phyloP scores from a whole-genome alignment of 1,140 invertebrate genomes.

The Muscidifurax raptorellus region DNA sequence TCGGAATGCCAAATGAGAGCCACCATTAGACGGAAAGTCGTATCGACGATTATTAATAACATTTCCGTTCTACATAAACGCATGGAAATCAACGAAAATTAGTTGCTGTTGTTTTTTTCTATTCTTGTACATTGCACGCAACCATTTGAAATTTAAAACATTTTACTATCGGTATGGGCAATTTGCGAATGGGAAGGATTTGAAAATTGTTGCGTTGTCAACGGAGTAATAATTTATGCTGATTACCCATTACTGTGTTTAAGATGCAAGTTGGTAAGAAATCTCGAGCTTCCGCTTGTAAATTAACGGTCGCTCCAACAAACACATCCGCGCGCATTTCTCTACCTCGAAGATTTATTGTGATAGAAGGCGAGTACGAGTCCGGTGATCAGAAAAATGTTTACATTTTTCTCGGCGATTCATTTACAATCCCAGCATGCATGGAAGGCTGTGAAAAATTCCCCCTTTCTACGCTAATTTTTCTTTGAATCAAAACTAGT shows the following conservation, averaged over 20 bases:
- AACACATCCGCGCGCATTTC: neutral
- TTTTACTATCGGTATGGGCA: neutral
- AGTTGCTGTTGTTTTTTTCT: neutral
- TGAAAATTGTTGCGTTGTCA: neutral
- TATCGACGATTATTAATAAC: neutral
- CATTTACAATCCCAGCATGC: neutral
- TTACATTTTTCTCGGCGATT: neutral
- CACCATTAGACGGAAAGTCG: neutral
- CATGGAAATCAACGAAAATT: neutral
- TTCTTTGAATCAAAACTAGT: neutral
- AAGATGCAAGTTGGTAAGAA: neutral
- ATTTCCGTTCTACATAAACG: neutral
- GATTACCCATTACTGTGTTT: neutral
- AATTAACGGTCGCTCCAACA: neutral
- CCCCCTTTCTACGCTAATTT: neutral
- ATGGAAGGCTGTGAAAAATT: constrained; percentile 2
- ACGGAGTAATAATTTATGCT: constrained; percentile 10
- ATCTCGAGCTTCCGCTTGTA: neutral
- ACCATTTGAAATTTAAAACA: neutral
- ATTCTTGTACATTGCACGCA: neutral
- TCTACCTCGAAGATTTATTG: neutral
- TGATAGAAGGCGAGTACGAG: neutral
- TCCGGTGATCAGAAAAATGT: neutral
- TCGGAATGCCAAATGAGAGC: neutral
- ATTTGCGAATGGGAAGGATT: neutral